Evolutionary conservation across 92 coral and sea anemone genomes (phyloP), one percentile per base, ranked within the genome.

Genomic region (Bergia sp.): DNA sequence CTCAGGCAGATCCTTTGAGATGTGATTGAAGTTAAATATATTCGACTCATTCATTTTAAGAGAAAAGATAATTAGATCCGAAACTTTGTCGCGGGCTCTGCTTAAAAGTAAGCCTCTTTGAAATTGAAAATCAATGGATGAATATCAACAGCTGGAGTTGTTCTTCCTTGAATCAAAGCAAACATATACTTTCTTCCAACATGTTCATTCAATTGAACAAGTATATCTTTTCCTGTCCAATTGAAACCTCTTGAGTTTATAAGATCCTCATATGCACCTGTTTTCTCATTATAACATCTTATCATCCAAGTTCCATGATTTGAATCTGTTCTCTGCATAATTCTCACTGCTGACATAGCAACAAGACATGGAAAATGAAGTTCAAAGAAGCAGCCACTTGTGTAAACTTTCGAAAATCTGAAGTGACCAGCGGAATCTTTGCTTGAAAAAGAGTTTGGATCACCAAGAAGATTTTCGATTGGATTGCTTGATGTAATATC

Each of bases 241-340:
- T 73, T 73, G 4, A 73, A 73, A 73, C 78, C 78, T 73, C 78
- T 73, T 73, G 50, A 38, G 21, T 2, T 1, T 15, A 76, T 76
- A 2, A 76, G 80, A 11, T 76, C 80, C 21, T 76, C 80, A 37
- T 76, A 76, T 76, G 50, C 80, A 8, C 80, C 80, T 76, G 80
- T 76, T 76, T 76, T 76, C 21, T 76, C 50, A 10, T 76, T 76
- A 39, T 38, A 76, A 76, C 49, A 38, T 11, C 80, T 76, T 76
- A 76, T 76, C 80, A 76, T 76, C 80, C 80, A 76, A 38, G 50
- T 37, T 41, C 80, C 80, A 76, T 76, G 80, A 76, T 76, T 76
- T 76, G 80, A 76, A 76, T 39, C 18, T 76, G 67, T 76, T 76
- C 21, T 76, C 21, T 76, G 80, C 50, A 4, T 39, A 11, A 37